Conservation (phyloP, 2,888 invertebrate species). For the Drosophila pegasa region DNA sequence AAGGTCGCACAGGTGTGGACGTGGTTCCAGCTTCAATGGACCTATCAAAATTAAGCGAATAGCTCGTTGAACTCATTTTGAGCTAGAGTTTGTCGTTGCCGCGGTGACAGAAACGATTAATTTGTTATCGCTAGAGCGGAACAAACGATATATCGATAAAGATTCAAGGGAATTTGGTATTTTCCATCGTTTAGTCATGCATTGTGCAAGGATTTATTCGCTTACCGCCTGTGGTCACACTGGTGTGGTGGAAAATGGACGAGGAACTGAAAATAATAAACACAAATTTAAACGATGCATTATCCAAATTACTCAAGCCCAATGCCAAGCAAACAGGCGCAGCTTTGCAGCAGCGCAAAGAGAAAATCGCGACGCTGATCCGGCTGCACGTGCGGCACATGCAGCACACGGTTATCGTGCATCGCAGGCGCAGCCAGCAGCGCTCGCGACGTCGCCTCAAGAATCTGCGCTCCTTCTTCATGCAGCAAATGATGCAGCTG, state of each 20-base stretch:
- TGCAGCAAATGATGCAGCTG: conserved; percentile 77
- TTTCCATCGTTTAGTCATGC: neutral
- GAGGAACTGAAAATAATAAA: conserved; percentile 49
- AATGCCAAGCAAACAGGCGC: neutral
- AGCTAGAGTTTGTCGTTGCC: neutral
- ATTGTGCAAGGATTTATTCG: neutral
- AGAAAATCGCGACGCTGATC: conserved; percentile 59
- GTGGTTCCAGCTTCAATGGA: neutral
- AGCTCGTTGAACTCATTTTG: conserved; percentile 6
- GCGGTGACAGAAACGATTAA: neutral
- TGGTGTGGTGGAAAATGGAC: conserved; percentile 41
- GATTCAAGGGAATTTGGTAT: neutral
- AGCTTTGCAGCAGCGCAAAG: conserved; percentile 32
- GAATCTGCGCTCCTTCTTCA: conserved; percentile 74
- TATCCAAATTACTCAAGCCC: conserved; percentile 38
- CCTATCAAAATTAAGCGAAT: neutral
- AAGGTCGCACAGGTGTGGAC: neutral
- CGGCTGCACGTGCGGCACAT: conserved; percentile 74
- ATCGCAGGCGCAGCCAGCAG: conserved; percentile 75
- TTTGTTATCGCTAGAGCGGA: neutral
- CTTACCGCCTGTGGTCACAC: conserved; percentile 2
- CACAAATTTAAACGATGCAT: conserved; percentile 37
- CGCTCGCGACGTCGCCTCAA: conserved; percentile 66
- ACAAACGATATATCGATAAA: conserved; percentile 13
- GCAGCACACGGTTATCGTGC: conserved; percentile 74